Evolutionary conservation across 2,888 invertebrate species (phyloP), one percentile per base, ranked within the genome.

Genomic region (Hypena proboscidalis): DNA sequence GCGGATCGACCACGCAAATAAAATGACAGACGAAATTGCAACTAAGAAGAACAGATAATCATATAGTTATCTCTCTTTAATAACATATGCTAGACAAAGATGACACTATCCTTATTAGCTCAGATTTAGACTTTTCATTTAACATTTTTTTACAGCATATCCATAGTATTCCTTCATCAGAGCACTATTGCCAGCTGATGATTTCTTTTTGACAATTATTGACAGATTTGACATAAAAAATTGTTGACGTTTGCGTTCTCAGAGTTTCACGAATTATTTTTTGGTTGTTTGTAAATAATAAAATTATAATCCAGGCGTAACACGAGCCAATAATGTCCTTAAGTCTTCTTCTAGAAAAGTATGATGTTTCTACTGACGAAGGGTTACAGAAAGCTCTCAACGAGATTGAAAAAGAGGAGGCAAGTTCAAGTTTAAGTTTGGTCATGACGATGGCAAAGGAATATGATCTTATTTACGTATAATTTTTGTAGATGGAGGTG

Each of bases 401-500:
- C 48, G 92, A 92, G 69, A 90, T 93, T 26, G 92, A 92, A 68
- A 83, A 90, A 59, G 92, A 93, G 80, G 93, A 93, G 85, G 93
- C 93, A 77, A 61, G 14, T 37, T 41, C 27, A 42, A 27, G 1
- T 1, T n/a, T 19, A 45, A 45, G 5, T 27, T 7, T 17, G 11
- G 11, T 63, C 64, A 50, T 71, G 64, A 65, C 59, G 63, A 44
- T 48, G 51, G 56, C 63, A 46, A 20, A 7, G 9, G 8, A 23
- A 22, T 6, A 9, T n/a, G n/a, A n/a, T 4, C 11, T 10, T 0
- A 31, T 20, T 26, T 10, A 10, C 3, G 9, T 10, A 7, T 14
- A n/a, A 7, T 38, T 48, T 40, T 65, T 84, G 8, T 73, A 97
- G 97, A 89, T 92, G 26, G 92, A 92, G 57, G 93, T 96, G 2